These are phyloP conservation scores for Cephalotes varians DNA, from an alignment of 2,888 invertebrate genomes.

Conservation along the genomic window DNA sequence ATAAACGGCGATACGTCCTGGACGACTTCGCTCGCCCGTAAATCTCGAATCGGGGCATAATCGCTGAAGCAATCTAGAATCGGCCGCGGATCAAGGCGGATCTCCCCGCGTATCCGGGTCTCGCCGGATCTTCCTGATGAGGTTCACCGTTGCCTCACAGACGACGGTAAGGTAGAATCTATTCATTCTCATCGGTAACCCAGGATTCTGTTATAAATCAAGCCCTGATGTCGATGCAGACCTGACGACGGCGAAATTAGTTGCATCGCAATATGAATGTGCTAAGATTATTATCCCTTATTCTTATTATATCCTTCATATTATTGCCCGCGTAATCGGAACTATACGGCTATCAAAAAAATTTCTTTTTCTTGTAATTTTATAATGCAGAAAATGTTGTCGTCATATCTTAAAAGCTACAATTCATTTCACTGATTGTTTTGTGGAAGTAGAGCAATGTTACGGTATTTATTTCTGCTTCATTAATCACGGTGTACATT, in stretches of 20 bases:
- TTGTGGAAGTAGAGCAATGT: background rate
- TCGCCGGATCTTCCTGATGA: constrained; percentile 20
- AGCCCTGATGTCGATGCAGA: constrained; percentile 12
- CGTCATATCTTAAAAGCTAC: background rate
- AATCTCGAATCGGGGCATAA: constrained; percentile 79
- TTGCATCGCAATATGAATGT: constrained; percentile 46
- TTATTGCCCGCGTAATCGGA: constrained; percentile 28
- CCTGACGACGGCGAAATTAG: constrained; percentile 65
- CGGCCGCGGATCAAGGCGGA: constrained; percentile 72
- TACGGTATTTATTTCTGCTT: constrained; percentile 14
- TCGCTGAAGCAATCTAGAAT: constrained; percentile 78
- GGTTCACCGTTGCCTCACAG: constrained; percentile 46
- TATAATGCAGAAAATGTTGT: background rate
- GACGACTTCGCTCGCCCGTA: constrained; percentile 72
- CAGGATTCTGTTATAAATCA: constrained; percentile 79
- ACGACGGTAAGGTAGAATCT: constrained; percentile 74
- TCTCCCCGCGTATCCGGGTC: constrained; percentile 43
- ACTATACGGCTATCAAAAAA: background rate
- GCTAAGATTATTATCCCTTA: constrained; percentile 65
- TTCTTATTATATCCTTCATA: constrained; percentile 34
- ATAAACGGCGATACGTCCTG: constrained; percentile 74
- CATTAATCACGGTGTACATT: background rate
- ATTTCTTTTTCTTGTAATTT: background rate
- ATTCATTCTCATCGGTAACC: constrained; percentile 75
- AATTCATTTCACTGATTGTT: background rate